phyloP scores from a whole-genome alignment of 2,888 invertebrate species.

The Caenorhabditis sp. region DNA sequence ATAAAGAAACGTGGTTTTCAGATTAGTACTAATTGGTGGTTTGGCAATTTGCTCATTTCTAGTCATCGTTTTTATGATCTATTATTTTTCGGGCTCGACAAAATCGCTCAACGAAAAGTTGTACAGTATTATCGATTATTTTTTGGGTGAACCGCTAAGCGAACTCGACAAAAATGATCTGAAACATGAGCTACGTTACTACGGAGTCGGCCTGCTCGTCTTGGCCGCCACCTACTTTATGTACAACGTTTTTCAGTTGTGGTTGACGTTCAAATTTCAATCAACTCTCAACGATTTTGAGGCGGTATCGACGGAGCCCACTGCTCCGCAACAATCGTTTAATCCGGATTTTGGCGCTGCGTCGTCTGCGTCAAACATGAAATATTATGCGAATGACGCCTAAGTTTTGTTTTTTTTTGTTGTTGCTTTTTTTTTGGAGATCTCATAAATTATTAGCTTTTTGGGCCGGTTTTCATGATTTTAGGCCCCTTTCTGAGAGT shows the following conservation, averaged over 20 bases:
- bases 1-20: conserved; percentile 10
- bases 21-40: conserved; percentile 47
- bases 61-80: conserved; percentile 42
- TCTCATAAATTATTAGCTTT: conserved; percentile 2
- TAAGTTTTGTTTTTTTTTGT: conserved; percentile 9
- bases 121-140: conserved; percentile 48
- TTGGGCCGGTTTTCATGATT: too few relatives aligned
- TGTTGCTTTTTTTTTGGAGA: conserved; percentile 6
- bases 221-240: conserved; percentile 33
- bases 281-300: conserved; percentile 43
- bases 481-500: too few relatives aligned
- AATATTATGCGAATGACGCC: conserved; percentile 31
- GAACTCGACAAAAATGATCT: conserved; percentile 41
- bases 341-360: conserved; percentile 50
- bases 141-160: conserved; percentile 31
- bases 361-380: too few relatives aligned
- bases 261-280: conserved; percentile 49
- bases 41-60: conserved; percentile 46
- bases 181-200: conserved; percentile 40
- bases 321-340: conserved; percentile 44
- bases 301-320: conserved; percentile 44
- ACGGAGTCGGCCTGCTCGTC: conserved; percentile 37
- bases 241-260: conserved; percentile 46
- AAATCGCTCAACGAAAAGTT: conserved; percentile 44
- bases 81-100: conserved; percentile 53